These are phyloP conservation scores for Notamacropus eugenii DNA, from an alignment of 2,797 vertebrate genomes.

Conservation along the genomic window DNA sequence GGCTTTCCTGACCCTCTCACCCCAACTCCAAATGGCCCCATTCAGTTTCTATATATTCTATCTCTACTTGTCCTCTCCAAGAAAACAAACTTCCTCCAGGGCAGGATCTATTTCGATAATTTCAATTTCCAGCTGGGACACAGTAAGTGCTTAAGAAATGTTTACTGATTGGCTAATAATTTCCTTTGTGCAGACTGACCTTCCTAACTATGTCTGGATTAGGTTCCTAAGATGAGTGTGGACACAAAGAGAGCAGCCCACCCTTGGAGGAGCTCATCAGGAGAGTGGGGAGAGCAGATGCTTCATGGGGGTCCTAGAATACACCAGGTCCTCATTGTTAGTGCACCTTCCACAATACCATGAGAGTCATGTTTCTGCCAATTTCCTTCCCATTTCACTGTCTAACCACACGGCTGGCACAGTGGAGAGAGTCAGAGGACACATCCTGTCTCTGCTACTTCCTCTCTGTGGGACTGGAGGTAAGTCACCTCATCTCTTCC, in stretches of 20 bases:
- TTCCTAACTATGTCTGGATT: background rate
- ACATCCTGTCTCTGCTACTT: background rate
- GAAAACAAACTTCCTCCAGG: background rate
- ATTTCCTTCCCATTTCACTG: background rate
- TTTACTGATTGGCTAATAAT: background rate
- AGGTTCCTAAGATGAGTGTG: background rate
- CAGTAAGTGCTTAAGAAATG: background rate
- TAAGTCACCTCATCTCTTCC: background rate
- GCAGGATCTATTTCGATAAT: background rate
- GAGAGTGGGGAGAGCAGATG: background rate
- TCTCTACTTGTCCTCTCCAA: background rate
- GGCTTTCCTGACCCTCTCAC: background rate
- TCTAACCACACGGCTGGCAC: background rate
- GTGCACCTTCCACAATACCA: background rate
- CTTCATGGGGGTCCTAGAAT: background rate
- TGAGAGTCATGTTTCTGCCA: background rate
- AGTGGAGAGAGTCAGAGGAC: background rate
- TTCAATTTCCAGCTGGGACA: background rate
- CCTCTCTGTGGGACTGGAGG: background rate
- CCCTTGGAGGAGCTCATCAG: background rate
- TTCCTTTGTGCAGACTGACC: background rate
- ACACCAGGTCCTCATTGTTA: background rate
- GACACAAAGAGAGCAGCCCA: background rate
- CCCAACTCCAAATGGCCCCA: background rate
- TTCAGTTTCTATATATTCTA: background rate